Percentiles rank a stretch among this genome's conserved stretches.
Conservation (phyloP, 2,113 vertebrate species). For the Carassius gibelio region DNA sequence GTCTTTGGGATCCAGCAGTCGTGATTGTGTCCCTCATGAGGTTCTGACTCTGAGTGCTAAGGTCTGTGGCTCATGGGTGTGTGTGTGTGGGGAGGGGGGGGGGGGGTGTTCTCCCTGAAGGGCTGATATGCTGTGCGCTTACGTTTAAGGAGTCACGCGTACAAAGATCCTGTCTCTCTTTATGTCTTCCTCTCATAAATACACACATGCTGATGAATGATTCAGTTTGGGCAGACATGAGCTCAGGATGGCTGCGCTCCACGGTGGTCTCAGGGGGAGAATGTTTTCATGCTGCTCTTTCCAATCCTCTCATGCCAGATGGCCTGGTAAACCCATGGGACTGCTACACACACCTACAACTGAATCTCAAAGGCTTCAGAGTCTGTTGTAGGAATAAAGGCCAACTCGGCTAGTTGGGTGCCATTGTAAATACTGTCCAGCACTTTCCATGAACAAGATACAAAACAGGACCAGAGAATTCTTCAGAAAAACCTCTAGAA, state of each 20-base stretch:
- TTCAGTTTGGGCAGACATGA: conserved; percentile 29
- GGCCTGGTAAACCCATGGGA: conserved; percentile 42
- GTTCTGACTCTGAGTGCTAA: not conserved
- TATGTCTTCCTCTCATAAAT: not conserved
- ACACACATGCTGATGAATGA: conserved; percentile 64
- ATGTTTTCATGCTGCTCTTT: conserved; percentile 53
- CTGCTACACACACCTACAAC: conserved; percentile 33
- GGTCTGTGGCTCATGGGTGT: not conserved
- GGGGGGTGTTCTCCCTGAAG: not conserved
- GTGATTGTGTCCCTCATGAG: not conserved
- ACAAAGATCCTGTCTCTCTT: not conserved
- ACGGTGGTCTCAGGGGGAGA: conserved; percentile 38
- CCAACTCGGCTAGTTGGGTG: conserved; percentile 4
- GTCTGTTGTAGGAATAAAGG: not conserved
- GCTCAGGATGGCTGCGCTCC: conserved; percentile 38
- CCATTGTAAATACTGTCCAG: conserved; percentile 6
- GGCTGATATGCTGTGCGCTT: conserved; percentile 7
- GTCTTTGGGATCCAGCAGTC: not conserved
- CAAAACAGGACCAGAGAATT: not conserved
- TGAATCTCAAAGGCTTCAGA: conserved; percentile 57
- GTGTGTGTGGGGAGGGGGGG: not conserved
- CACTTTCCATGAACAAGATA: not conserved
- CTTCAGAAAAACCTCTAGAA: not conserved
- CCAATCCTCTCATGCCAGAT: conserved; percentile 49
- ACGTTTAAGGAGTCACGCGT: conserved; percentile 19